phyloP scores from a whole-genome alignment of 2,797 vertebrate species.

The Fringilla coelebs region DNA sequence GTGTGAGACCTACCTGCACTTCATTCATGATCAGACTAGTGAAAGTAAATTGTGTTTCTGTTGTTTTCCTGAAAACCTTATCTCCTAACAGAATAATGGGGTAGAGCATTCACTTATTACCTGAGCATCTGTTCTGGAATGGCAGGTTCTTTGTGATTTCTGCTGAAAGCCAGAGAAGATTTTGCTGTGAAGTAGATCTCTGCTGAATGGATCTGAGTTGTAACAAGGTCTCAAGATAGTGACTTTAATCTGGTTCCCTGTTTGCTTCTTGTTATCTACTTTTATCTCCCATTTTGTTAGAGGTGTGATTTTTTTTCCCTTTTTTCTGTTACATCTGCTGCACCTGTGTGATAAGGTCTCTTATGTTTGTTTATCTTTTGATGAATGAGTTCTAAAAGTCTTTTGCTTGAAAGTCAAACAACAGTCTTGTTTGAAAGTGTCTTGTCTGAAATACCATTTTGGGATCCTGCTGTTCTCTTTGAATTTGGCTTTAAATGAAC shows the following conservation, averaged over 20 bases:
- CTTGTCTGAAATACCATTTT: constrained; percentile 20
- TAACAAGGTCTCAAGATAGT: constrained; percentile 19
- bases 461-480: background rate
- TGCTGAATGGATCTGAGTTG: background rate
- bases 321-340: background rate
- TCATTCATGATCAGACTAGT: background rate
- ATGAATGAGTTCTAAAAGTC: constrained; percentile 38
- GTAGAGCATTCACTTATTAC: background rate
- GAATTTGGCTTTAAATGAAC: constrained; percentile 1
- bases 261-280: constrained; percentile 10
- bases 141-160: background rate
- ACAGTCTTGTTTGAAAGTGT: constrained; percentile 21
- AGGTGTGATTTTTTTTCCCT: background rate
- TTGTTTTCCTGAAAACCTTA: background rate
- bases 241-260: constrained; percentile 28
- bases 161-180: background rate
- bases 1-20: background rate
- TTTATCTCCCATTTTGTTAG: constrained; percentile 19
- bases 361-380: constrained; percentile 54
- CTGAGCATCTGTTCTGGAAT: background rate
- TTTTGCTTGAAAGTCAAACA: constrained; percentile 31
- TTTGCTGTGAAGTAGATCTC: background rate
- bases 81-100: background rate
- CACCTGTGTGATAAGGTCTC: constrained; percentile 19
- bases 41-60: background rate